Percentiles rank a stretch among this genome's conserved stretches.
Evolutionary conservation across 2,797 vertebrate species (phyloP).

Genomic region (Coccyzus lansbergi): DNA sequence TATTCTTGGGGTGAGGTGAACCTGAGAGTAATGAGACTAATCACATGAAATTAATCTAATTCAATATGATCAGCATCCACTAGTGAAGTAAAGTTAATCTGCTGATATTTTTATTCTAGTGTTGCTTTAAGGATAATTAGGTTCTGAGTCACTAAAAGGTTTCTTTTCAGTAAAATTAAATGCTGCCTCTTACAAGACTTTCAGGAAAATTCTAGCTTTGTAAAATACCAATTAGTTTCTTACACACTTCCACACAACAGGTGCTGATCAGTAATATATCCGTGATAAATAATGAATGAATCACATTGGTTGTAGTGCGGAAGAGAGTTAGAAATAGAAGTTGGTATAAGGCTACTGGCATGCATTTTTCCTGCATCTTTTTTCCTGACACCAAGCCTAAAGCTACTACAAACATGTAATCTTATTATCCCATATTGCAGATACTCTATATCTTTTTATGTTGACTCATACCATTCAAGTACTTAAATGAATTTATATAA

Average conservation of each 20-base stretch:
- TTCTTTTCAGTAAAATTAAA: conserved; percentile 1
- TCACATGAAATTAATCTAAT: not conserved
- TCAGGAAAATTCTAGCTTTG: not conserved
- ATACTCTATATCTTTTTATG: not conserved
- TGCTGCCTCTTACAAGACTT: not conserved
- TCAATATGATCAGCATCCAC: not conserved
- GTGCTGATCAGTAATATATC: not conserved
- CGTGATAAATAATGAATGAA: not conserved
- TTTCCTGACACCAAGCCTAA: not conserved
- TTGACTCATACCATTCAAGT: not conserved
- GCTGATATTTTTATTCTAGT: not conserved
- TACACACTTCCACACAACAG: not conserved
- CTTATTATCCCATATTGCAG: not conserved
- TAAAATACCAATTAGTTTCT: not conserved
- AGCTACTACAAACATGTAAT: not conserved
- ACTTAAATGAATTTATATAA: conserved; percentile 19
- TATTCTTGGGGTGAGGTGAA: not conserved
- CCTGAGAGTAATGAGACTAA: not conserved
- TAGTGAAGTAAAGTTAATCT: not conserved
- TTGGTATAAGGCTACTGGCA: not conserved
- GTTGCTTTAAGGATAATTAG: not conserved
- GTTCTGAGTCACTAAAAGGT: not conserved
- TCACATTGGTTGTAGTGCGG: not conserved
- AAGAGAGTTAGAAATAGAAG: not conserved
- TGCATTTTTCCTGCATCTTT: not conserved